A percentile compares a stretch with the other conserved stretches of the same genome.
Evolutionary conservation across 2,113 vertebrate species (phyloP).

Genomic region (Paramisgurnus dabryanus): DNA sequence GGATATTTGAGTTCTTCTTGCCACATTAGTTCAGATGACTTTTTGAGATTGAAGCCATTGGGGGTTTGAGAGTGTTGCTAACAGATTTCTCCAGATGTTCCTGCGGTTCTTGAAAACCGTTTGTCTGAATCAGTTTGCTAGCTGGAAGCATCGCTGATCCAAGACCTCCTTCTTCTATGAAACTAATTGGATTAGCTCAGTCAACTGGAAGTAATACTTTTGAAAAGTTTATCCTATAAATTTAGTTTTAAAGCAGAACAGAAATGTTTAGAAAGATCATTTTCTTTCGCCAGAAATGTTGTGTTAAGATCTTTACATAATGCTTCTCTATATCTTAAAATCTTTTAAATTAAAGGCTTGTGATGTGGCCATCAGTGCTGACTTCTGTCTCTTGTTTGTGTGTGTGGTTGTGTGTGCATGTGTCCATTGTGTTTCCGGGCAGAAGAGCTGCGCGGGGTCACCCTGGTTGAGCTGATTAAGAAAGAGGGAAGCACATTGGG

Average conservation of each 20-base stretch:
- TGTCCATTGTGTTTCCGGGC: slow-evolving; percentile 61
- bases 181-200: slow-evolving; percentile 26
- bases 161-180: slow-evolving; percentile 15
- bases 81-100: slow-evolving; percentile 17
- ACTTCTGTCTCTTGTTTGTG: neutral
- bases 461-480: slow-evolving; percentile 93
- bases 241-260: slow-evolving; percentile 11
- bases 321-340: no score
- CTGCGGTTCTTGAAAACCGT: slow-evolving; percentile 12
- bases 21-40: slow-evolving; percentile 27
- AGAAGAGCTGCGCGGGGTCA: slow-evolving; percentile 95
- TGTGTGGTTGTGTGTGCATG: neutral
- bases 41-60: slow-evolving; percentile 30
- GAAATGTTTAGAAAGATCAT: neutral
- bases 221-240: slow-evolving; percentile 3
- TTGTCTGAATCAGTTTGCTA: slow-evolving; percentile 11
- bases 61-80: slow-evolving; percentile 27
- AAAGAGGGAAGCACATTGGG: slow-evolving; percentile 95
- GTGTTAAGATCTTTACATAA: neutral
- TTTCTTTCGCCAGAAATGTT: neutral
- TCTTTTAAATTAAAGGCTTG: no score
- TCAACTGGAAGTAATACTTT: slow-evolving; percentile 26
- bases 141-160: slow-evolving; percentile 3
- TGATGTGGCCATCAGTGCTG: slow-evolving; percentile 7
- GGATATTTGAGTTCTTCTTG: slow-evolving; percentile 25